Conservation (phyloP, 2,888 invertebrate genomes). For the Lobophora halterata region DNA sequence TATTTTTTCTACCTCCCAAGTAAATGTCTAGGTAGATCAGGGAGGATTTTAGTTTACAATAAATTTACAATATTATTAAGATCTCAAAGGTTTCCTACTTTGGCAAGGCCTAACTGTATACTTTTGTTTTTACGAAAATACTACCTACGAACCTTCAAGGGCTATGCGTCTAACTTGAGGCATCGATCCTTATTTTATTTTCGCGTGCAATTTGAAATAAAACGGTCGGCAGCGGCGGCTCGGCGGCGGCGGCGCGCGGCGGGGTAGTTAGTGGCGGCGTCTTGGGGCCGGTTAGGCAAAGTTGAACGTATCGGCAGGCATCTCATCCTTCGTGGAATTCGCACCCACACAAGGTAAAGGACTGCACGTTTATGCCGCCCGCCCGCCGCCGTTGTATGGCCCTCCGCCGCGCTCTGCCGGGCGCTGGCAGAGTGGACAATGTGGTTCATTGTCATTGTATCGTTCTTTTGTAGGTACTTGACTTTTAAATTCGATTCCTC, state of each 20-base stretch:
- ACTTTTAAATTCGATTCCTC: slow-evolving; percentile 30
- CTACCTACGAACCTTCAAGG: no score
- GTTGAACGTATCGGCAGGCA: slow-evolving; percentile 63
- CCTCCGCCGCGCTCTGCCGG: slow-evolving; percentile 34
- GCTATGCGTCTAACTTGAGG: no score
- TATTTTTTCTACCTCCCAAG: slow-evolving; percentile 35
- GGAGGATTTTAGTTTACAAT: no score
- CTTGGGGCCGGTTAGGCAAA: slow-evolving; percentile 48
- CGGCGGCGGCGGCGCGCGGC: slow-evolving; percentile 28
- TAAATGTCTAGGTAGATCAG: no score
- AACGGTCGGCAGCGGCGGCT: slow-evolving; percentile 50
- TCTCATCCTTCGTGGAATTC: slow-evolving; percentile 73
- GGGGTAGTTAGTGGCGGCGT: slow-evolving; percentile 17
- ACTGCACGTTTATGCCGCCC: slow-evolving; percentile 41
- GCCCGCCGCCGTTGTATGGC: slow-evolving; percentile 40
- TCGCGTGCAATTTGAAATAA: slow-evolving; percentile 46
- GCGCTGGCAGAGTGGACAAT: no score
- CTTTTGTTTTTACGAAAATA: neutral
- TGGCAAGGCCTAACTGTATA: slow-evolving; percentile 10
- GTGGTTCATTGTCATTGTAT: slow-evolving; percentile 42
- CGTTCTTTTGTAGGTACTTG: slow-evolving; percentile 41
- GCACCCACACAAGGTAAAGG: slow-evolving; percentile 63
- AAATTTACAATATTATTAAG: no score
- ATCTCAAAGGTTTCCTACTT: neutral
- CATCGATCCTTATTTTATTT: slow-evolving; percentile 5